These are phyloP conservation scores for Erythrocebus patas DNA, from an alignment of 2,113 vertebrate genomes.

Conservation along the genomic window DNA sequence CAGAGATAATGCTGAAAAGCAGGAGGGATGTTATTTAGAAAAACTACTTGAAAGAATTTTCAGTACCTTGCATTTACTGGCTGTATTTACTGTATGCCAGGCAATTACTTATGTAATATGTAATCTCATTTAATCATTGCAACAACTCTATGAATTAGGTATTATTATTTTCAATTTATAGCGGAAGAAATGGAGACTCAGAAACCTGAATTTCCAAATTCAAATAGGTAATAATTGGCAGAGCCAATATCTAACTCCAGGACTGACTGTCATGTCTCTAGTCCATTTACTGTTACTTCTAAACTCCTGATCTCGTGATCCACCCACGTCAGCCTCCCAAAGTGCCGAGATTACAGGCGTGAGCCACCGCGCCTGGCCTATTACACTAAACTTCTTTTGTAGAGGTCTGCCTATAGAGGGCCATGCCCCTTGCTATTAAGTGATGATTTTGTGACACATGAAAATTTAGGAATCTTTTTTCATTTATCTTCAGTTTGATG, in stretches of 20 bases:
- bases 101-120: background rate
- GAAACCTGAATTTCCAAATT: background rate
- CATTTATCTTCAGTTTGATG: conserved; percentile 1
- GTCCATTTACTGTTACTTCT: background rate
- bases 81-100: background rate
- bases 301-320: too few relatives aligned
- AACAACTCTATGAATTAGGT: background rate
- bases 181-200: background rate
- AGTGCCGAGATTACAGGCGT: too few relatives aligned
- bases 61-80: background rate
- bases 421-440: background rate
- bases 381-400: background rate
- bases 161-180: conserved; percentile 1
- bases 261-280: background rate
- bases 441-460: background rate
- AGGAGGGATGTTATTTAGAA: background rate
- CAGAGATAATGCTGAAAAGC: conserved; percentile 15
- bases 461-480: conserved; percentile 20
- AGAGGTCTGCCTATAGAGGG: background rate
- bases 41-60: background rate
- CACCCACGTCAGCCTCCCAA: too few relatives aligned
- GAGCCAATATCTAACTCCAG: conserved; percentile 10
- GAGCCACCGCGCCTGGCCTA: too few relatives aligned
- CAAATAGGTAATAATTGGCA: background rate
- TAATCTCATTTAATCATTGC: background rate